A percentile compares a stretch with the other conserved stretches of the same genome.
phyloP scores from a whole-genome alignment of 2,113 vertebrate genomes.

The Myrmecophaga tridactyla region DNA sequence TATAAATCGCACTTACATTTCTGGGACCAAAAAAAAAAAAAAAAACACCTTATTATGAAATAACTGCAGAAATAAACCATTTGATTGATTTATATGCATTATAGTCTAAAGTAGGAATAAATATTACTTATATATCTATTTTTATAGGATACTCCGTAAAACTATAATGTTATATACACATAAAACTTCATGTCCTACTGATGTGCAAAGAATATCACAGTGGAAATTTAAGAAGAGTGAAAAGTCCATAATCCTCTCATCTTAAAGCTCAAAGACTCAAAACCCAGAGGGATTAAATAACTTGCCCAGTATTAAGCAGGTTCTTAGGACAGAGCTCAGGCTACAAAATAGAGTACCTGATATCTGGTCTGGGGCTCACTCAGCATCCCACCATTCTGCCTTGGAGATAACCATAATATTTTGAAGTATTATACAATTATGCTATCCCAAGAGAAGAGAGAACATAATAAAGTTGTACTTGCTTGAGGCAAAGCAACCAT shows the following conservation, averaged over 20 bases:
- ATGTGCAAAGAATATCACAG: background rate
- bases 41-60: background rate
- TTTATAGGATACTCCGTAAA: background rate
- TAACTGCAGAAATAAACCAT: conserved; percentile 21
- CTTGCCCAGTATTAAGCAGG: background rate
- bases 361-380: background rate
- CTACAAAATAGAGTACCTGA: background rate
- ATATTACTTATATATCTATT: background rate
- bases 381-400: background rate
- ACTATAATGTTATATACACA: background rate
- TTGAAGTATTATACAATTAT: background rate
- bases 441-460: background rate
- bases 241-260: background rate
- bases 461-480: background rate
- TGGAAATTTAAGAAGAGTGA: background rate
- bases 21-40: background rate
- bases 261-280: conserved; percentile 14
- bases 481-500: background rate
- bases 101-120: background rate
- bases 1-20: background rate
- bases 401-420: background rate
- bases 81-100: background rate
- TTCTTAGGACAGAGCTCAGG: background rate
- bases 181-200: conserved; percentile 15
- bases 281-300: background rate